Conservation (phyloP, 2,797 vertebrate genomes). For the Anguilla obscura region DNA sequence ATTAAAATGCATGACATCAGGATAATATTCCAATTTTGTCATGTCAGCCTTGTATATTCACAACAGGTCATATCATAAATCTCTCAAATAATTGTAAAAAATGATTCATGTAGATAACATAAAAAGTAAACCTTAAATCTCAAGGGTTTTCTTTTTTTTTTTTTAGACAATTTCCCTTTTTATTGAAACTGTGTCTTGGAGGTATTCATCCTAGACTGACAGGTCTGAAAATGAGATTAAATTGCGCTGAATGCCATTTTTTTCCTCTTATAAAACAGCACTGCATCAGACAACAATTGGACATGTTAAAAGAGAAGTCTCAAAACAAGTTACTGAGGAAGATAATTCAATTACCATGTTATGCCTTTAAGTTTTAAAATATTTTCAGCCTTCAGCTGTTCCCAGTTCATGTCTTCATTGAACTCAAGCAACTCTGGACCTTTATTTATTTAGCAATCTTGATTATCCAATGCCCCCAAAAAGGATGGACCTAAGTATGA, state of each 20-base stretch:
- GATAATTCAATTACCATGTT: neutral
- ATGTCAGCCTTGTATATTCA: neutral
- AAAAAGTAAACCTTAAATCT: neutral
- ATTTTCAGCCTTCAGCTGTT: neutral
- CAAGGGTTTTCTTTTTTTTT: neutral
- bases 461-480: neutral
- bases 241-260: neutral
- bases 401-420: neutral
- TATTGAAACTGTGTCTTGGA: neutral
- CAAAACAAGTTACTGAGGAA: neutral
- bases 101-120: neutral
- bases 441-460: neutral
- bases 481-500: neutral
- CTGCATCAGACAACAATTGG: neutral
- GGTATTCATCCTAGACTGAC: neutral
- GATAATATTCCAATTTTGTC: neutral
- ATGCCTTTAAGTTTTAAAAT: neutral
- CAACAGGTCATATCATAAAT: neutral
- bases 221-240: slow-evolving; percentile 12
- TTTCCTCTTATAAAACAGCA: neutral
- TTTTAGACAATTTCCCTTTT: neutral
- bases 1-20: neutral
- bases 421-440: neutral
- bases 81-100: neutral
- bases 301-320: neutral